A percentile compares a stretch with the other conserved stretches of the same genome.
phyloP scores from a whole-genome alignment of 2,888 invertebrate species.

The Osmoderma eremita region DNA sequence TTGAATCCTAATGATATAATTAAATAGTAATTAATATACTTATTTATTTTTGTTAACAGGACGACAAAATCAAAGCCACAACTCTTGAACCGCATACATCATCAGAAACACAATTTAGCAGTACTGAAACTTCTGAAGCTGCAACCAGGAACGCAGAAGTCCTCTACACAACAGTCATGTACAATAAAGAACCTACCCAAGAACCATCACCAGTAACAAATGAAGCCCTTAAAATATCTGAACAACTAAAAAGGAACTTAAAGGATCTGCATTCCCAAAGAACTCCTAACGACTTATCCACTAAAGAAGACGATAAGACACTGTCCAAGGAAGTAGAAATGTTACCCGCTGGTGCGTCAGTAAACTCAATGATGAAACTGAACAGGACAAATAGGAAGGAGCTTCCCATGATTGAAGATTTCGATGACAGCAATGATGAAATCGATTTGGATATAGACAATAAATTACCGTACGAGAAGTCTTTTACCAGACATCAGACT shows the following conservation, averaged over 20 bases:
- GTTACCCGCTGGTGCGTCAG: constrained; percentile 55
- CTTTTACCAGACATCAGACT: constrained; percentile 47
- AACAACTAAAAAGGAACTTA: constrained; percentile 48
- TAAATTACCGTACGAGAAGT: constrained; percentile 38
- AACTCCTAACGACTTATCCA: constrained; percentile 48
- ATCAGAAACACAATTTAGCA: constrained; percentile 26
- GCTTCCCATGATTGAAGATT: constrained; percentile 53
- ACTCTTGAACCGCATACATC: constrained; percentile 2
- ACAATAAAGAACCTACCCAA: constrained; percentile 54
- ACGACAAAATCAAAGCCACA: constrained; percentile 38
- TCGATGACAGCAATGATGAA: constrained; percentile 43
- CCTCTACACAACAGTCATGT: constrained; percentile 52
- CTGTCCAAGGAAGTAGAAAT: constrained; percentile 60
- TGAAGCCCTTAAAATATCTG: constrained; percentile 47
- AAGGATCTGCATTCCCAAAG: constrained; percentile 46
- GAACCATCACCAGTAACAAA: constrained; percentile 49
- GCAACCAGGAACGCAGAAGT: constrained; percentile 29
- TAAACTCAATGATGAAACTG: constrained; percentile 54
- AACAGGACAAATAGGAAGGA: constrained; percentile 62
- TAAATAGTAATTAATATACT: not conserved
- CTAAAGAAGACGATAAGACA: constrained; percentile 49
- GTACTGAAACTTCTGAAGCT: constrained; percentile 16
- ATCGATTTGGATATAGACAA: constrained; percentile 48
- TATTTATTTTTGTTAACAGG: constrained; percentile 17
- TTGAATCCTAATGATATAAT: no score